Conservation (phyloP, 2,888 invertebrate genomes). For the Amiota mariae region DNA sequence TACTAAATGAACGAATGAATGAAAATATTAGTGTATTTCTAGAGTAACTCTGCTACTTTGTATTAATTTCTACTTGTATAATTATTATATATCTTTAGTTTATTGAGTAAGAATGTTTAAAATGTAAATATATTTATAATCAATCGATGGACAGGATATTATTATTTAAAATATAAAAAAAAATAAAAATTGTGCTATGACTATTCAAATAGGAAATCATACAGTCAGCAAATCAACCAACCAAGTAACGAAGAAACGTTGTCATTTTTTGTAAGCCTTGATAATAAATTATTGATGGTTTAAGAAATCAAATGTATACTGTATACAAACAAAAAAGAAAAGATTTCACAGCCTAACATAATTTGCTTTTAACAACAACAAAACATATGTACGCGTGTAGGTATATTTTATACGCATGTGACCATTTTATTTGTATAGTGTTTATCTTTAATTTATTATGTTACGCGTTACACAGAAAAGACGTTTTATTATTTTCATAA, state of each 20-base stretch:
- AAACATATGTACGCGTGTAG: neutral
- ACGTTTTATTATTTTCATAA: too few relatives aligned
- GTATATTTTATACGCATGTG: conserved; percentile 61
- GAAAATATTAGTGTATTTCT: too few relatives aligned
- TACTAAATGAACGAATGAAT: too few relatives aligned
- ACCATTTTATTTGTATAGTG: conserved; percentile 72
- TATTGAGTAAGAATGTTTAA: too few relatives aligned
- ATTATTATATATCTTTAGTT: too few relatives aligned
- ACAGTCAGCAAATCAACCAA: neutral
- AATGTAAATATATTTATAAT: too few relatives aligned
- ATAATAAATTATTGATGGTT: conserved; percentile 42
- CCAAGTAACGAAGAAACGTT: neutral
- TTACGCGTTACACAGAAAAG: too few relatives aligned
- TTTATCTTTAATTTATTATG: conserved; percentile 34
- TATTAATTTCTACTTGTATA: too few relatives aligned
- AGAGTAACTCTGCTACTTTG: too few relatives aligned
- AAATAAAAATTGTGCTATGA: conserved; percentile 41
- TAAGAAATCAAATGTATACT: conserved; percentile 43
- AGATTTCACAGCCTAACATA: conserved; percentile 31
- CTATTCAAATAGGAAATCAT: neutral
- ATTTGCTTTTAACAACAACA: conserved; percentile 10
- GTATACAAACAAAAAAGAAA: conserved; percentile 54
- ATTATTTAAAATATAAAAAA: conserved; percentile 1
- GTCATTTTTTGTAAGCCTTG: neutral
- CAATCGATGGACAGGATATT: too few relatives aligned